A percentile compares a stretch with the other conserved stretches of the same genome.
Evolutionary conservation across 2,888 invertebrate genomes (phyloP).

Genomic region (Coenonympha glycerion): DNA sequence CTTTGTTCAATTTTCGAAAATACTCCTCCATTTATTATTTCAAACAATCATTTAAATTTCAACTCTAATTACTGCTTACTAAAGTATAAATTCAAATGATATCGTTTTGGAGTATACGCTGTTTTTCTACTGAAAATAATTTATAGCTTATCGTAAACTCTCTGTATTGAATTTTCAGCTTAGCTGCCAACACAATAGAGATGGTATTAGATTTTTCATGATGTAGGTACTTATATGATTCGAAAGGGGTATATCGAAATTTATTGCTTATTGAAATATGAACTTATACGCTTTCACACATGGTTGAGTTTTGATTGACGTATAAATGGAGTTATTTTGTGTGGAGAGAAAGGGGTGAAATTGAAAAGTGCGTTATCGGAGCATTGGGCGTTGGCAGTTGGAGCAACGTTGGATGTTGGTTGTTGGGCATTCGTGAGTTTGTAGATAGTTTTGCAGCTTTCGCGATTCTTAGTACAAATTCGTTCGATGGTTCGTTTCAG

Average conservation of each 20-base stretch:
- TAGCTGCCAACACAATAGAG: conserved; percentile 1
- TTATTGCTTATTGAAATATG: conserved; percentile 14
- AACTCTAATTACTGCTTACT: not conserved
- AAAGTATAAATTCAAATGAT: not conserved
- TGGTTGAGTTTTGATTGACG: conserved; percentile 19
- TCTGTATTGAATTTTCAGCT: conserved; percentile 19
- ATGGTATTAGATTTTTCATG: conserved; percentile 3
- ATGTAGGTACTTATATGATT: not conserved
- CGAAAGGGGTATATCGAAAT: conserved; percentile 7
- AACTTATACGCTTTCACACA: conserved; percentile 8
- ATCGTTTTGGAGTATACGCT: not conserved
- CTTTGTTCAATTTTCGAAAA: conserved; percentile 23
- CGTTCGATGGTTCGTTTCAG: too few relatives aligned
- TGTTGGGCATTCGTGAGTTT: too few relatives aligned
- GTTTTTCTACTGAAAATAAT: not conserved
- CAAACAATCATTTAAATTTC: not conserved
- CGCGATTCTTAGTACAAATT: too few relatives aligned
- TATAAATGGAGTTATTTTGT: conserved; percentile 1
- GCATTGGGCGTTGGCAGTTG: conserved; percentile 3
- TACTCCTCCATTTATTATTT: conserved; percentile 12
- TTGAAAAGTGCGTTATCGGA: conserved; percentile 14
- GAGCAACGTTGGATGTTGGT: not conserved
- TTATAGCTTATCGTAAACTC: conserved; percentile 14
- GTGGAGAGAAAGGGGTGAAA: conserved; percentile 14
- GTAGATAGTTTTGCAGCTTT: not conserved